Conservation (phyloP, 1,140 invertebrate species). For the Caenorhabditis briggsae region DNA sequence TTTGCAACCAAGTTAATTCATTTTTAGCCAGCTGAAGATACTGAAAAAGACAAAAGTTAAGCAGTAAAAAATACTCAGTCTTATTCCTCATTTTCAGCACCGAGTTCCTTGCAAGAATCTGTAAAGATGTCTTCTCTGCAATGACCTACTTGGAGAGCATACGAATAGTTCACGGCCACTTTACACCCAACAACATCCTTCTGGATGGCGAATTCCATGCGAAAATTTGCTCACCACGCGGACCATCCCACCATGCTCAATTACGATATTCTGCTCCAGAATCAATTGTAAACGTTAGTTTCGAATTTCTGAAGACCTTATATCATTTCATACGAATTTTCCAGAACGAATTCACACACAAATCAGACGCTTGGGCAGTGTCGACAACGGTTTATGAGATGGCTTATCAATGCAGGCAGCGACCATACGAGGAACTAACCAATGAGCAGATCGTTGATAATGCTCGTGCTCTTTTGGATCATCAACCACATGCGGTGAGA, state of each 20-base stretch:
- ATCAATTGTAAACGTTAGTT: conserved; percentile 81
- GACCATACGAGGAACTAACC: conserved; percentile 84
- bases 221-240: conserved; percentile 83
- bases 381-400: conserved; percentile 90
- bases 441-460: conserved; percentile 85
- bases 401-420: conserved; percentile 83
- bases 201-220: conserved; percentile 75
- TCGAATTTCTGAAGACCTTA: not conserved
- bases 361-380: conserved; percentile 90
- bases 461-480: conserved; percentile 76
- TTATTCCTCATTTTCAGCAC: conserved; percentile 83
- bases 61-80: no score
- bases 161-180: conserved; percentile 85
- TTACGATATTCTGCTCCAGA: conserved; percentile 88
- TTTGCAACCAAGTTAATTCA: no score
- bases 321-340: not conserved
- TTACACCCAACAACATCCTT: conserved; percentile 82
- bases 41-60: no score
- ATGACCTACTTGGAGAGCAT: conserved; percentile 88
- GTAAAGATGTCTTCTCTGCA: conserved; percentile 85
- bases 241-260: conserved; percentile 84
- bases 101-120: conserved; percentile 83
- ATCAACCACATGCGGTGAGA: conserved; percentile 23
- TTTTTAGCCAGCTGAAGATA: conserved; percentile 67
- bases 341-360: conserved; percentile 85